Conservation (phyloP, 1,140 invertebrate genomes). For the Anastrepha ludens region DNA sequence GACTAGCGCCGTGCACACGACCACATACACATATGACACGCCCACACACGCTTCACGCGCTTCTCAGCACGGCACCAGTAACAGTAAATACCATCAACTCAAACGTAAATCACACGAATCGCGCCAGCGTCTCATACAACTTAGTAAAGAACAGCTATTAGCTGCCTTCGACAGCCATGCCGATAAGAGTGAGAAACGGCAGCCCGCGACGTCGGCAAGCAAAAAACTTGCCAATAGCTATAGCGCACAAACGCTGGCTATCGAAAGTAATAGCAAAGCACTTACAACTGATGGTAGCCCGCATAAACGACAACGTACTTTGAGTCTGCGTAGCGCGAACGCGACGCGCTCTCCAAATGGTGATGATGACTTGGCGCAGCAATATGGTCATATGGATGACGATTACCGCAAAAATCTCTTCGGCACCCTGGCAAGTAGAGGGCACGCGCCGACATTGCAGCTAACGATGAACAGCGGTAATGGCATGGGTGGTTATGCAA, state of each 20-base stretch:
- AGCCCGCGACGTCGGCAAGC: conserved; percentile 55
- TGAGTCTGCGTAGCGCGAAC: neutral
- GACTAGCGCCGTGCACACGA: neutral
- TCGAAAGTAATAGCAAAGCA: neutral
- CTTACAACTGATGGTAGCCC: neutral
- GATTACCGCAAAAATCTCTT: conserved; percentile 73
- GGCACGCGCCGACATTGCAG: neutral
- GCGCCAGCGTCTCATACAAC: conserved; percentile 67
- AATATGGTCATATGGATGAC: conserved; percentile 62
- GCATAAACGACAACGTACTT: neutral
- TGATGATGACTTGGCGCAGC: conserved; percentile 52
- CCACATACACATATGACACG: conserved; percentile 11
- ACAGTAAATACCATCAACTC: conserved; percentile 68
- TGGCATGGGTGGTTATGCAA: neutral
- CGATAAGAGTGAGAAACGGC: neutral
- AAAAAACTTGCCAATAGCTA: conserved; percentile 62
- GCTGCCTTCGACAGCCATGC: conserved; percentile 19
- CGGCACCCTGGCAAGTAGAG: conserved; percentile 61
- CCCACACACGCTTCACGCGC: conserved; percentile 23
- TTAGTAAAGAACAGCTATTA: conserved; percentile 61
- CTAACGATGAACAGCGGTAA: neutral
- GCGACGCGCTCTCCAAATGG: too few species aligned
- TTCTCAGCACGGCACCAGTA: conserved; percentile 52
- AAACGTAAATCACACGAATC: conserved; percentile 70
- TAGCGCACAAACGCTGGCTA: conserved; percentile 64